Evolutionary conservation across 92 coral and sea anemone species (phyloP).

Genomic region (Zoanthus sociatus): DNA sequence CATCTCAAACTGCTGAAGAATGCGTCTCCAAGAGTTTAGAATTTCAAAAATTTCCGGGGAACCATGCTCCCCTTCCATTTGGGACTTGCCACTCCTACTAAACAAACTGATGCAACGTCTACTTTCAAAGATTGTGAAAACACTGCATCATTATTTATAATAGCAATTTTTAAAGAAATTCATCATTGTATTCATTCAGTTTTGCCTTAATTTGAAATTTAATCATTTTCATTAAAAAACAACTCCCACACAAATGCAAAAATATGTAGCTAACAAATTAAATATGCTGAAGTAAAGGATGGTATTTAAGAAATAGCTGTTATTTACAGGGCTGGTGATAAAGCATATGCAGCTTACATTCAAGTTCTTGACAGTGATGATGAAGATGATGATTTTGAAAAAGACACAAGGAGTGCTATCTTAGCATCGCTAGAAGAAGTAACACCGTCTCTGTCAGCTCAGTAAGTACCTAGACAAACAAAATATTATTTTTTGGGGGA

Average conservation of each 20-base stretch:
- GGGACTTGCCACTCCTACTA: too few species aligned
- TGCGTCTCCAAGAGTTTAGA: too few species aligned
- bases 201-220: conserved; percentile 24
- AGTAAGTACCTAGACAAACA: background rate
- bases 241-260: background rate
- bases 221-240: conserved; percentile 37
- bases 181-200: background rate
- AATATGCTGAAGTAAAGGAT: conserved; percentile 1
- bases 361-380: conserved; percentile 8
- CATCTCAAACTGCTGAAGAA: too few species aligned
- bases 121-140: too few species aligned
- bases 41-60: too few species aligned
- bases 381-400: background rate
- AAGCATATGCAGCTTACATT: background rate
- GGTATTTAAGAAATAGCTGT: background rate
- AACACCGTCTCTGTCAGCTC: background rate
- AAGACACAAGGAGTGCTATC: conserved; percentile 1
- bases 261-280: background rate
- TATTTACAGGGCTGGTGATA: background rate
- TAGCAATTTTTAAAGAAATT: too few species aligned
- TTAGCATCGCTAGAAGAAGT: background rate
- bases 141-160: too few species aligned
- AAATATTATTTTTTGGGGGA: background rate
- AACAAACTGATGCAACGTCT: too few species aligned
- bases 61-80: too few species aligned